Conservation (phyloP, 2,113 vertebrate genomes). For the Syrrhaptes paradoxus region DNA sequence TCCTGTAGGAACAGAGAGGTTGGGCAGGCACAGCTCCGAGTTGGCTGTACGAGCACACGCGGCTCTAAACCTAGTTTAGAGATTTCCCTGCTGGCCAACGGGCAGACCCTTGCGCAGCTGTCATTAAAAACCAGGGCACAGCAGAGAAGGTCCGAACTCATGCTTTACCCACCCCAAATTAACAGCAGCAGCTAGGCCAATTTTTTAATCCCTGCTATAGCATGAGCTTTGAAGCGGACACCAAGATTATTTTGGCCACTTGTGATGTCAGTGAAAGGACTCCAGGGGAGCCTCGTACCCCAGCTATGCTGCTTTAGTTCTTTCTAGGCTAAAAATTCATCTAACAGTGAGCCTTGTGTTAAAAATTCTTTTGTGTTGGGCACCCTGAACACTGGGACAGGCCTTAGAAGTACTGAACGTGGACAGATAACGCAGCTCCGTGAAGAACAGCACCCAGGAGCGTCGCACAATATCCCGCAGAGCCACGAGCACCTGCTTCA, state of each 20-base stretch:
- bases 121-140: not conserved
- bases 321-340: not conserved
- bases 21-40: not conserved
- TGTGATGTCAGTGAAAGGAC: not conserved
- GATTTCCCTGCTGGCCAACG: not conserved
- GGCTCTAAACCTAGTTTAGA: not conserved
- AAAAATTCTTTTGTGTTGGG: not conserved
- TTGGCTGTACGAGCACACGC: not conserved
- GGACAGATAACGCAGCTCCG: not conserved
- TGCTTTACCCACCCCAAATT: not conserved
- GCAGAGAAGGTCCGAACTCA: not conserved
- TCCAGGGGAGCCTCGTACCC: not conserved
- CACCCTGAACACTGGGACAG: not conserved
- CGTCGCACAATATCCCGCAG: not conserved
- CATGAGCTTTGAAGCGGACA: not conserved
- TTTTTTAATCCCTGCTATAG: not conserved
- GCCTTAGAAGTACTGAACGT: not conserved
- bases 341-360: not conserved
- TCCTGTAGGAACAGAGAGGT: conserved; percentile 70
- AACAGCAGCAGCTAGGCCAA: not conserved
- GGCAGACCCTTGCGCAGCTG: not conserved
- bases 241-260: not conserved
- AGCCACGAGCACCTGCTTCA: not conserved
- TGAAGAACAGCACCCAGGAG: not conserved
- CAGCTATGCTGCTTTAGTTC: not conserved